Base-by-base conservation (phyloP, 2,113 vertebrate genomes). In the Columbina picui region DNA sequence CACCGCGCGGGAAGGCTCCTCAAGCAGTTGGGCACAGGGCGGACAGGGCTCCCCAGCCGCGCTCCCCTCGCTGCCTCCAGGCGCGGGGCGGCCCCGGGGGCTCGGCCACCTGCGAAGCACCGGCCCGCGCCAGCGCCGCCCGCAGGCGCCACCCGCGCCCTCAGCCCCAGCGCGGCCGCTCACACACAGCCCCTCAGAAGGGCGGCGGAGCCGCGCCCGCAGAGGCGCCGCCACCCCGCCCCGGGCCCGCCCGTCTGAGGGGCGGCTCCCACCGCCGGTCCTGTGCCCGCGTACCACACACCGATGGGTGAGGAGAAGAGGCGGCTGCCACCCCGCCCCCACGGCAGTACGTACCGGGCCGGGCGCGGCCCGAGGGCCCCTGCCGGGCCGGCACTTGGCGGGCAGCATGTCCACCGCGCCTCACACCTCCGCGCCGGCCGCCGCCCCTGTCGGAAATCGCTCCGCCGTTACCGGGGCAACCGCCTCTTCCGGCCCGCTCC, bases 401-500 rank as follows among this genome's bases (percentile, higher is more conserved):
- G 98, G 98, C 92, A 98, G 97, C 98, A 98, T 98, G 90, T 22
- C 67, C 30, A 15, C 34, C 32, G 55, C 18, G 9, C 20, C 12
- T 2, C 73, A 5, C 56, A 2, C 22, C 50, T 18, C 52, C 14
- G 6, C 20, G 2, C 67, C 80, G 20, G 65, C 84, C 84, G 5
- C 74, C 36, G 85, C 87, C 26, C 81, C 91, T 85, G 86, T 84
- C 87, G 88, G 93, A 97, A 97, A 97, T 93, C 90, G 17, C 92
- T 76, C 85, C 13, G 63, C 52, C 7, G 97, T 98, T 91, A 85
- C 98, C 96, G 67, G 55, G 73, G 97, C 75, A 91, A 98, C 98
- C 13, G 7, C 76, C 77, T 71, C 60, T 98, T 97, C 98, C 98
- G 96, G 95, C 70, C 26, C 61, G n/a, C 78, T 60, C n/a, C 50